Conservation (phyloP, 2,113 vertebrate genomes). For the Sclerurus mexicanus region DNA sequence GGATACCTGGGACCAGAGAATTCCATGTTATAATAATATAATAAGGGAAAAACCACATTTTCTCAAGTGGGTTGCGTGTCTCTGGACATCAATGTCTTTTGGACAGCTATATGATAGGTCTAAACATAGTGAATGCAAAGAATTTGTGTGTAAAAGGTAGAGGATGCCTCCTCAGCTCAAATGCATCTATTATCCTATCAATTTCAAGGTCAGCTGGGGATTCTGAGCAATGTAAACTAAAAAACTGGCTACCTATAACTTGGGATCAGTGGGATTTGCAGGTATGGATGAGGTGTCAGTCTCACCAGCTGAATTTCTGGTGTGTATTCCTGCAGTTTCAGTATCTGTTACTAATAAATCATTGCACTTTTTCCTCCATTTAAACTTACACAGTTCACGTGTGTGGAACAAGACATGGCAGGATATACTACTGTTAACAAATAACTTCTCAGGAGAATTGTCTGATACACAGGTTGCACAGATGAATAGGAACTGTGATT, state of each 20-base stretch:
- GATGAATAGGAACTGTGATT: not conserved
- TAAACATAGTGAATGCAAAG: not conserved
- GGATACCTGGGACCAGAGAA: not conserved
- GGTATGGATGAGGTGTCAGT: not conserved
- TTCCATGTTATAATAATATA: not conserved
- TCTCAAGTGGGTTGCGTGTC: not conserved
- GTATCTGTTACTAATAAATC: not conserved
- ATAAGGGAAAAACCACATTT: not conserved
- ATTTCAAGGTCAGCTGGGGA: not conserved
- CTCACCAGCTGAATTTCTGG: not conserved
- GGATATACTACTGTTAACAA: not conserved
- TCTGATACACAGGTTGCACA: not conserved
- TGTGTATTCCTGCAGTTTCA: not conserved
- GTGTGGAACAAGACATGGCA: not conserved
- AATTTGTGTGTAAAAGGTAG: not conserved
- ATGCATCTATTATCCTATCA: not conserved
- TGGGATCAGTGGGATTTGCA: not conserved
- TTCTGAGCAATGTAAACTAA: not conserved
- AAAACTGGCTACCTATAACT: not conserved
- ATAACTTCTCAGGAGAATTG: not conserved
- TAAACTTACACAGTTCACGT: not conserved
- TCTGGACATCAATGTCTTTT: not conserved
- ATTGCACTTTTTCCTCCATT: not conserved
- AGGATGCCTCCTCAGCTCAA: not conserved
- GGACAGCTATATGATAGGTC: not conserved